A percentile compares a stretch with the other conserved stretches of the same genome.
These are phyloP conservation scores for Pseudomyrmex cubaensis DNA, from an alignment of 1,140 invertebrate genomes.

Conservation along the genomic window DNA sequence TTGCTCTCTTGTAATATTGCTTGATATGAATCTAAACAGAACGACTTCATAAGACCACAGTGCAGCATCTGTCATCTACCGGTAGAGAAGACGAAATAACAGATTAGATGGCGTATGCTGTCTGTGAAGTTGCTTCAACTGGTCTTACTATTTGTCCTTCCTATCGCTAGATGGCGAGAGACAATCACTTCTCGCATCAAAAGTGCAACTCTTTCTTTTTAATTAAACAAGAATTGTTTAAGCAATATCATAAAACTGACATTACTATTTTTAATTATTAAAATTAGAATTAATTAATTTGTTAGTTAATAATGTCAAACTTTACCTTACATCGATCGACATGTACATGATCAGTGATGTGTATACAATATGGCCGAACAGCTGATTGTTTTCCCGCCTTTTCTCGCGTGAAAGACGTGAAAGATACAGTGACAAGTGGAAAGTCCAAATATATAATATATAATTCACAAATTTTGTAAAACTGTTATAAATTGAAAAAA, in stretches of 20 bases:
- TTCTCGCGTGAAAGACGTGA: neutral
- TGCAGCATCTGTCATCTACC: too few species aligned
- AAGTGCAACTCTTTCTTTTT: neutral
- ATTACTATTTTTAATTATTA: too few species aligned
- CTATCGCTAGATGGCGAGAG: neutral
- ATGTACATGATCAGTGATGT: neutral
- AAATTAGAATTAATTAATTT: too few species aligned
- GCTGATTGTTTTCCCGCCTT: slow-evolving; percentile 9
- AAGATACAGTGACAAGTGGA: neutral
- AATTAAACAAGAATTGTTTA: neutral
- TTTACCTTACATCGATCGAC: too few species aligned
- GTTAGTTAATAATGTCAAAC: too few species aligned
- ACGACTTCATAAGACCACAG: too few species aligned
- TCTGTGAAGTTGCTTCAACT: too few species aligned
- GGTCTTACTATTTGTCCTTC: too few species aligned
- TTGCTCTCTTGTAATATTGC: too few species aligned
- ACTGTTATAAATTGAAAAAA: neutral
- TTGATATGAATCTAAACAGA: too few species aligned
- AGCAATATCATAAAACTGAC: neutral
- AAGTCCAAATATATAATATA: neutral
- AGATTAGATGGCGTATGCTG: too few species aligned
- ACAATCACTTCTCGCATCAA: neutral
- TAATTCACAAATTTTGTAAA: neutral
- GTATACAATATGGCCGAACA: neutral
- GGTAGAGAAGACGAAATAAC: too few species aligned